Evolutionary conservation across 1,140 invertebrate genomes (phyloP), one percentile per base, ranked within the genome.

Genomic region (Argopecten irradians): DNA sequence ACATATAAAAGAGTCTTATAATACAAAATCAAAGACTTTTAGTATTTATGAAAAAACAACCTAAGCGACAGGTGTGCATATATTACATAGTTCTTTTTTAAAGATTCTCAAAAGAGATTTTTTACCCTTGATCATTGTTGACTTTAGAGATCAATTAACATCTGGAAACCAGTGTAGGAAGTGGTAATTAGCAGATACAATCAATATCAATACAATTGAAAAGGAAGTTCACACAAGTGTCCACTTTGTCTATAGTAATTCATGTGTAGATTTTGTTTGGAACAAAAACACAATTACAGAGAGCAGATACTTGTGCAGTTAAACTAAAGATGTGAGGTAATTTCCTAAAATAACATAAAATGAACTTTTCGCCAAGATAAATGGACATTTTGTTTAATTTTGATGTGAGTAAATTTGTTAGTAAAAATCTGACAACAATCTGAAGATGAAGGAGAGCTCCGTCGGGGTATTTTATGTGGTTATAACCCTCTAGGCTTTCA

Each of bases 381-480:
- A 71, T 71, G 55, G 55, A n/a, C 55, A 71, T n/a, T 71, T 71
- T 71, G 55, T 71, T 71, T n/a, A 28, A 71, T 71, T 28, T 71
- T 71, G 55, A 71, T 71, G 55, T 71, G 5, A 71, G 55, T 71
- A 71, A 71, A 71, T 71, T 28, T 71, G 16, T 28, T 71, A n/a
- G n/a, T 71, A 71, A 71, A 71, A 28, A 28, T 8, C 55, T n/a
- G 55, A 71, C 55, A 71, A 71, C 55, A n/a, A 71, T 28, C 55
- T 28, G 28, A 28, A 5, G 55, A 71, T 71, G 22, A 16, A 71
- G 55, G 22, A 11, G 55, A 28, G n/a, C n/a, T 5, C 22, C 22
- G n/a, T 71, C 1, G 28, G 3, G 28, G 55, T 7, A 71, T 71
- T 22, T 11, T 71, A 5, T 71, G 55, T 71, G 55, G 8, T 28